These are phyloP conservation scores for Malurus leucopterus DNA, from an alignment of 2,797 vertebrate species.

Conservation along the genomic window DNA sequence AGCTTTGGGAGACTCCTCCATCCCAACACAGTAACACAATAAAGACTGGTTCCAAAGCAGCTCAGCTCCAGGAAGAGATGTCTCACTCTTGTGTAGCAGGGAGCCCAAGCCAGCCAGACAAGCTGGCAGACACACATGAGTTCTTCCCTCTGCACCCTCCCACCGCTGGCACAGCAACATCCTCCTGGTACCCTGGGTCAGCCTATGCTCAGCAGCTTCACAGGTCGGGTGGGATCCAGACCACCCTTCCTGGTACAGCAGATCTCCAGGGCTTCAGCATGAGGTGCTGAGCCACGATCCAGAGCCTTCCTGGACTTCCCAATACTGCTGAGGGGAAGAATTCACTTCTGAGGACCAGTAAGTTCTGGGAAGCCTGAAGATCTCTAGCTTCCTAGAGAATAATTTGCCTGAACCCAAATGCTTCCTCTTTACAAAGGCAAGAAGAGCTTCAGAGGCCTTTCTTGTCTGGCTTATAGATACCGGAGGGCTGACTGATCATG, in stretches of 20 bases:
- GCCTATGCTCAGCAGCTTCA: not conserved
- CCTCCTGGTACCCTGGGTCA: accelerated
- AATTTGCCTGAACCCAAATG: not conserved
- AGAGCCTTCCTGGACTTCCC: not conserved
- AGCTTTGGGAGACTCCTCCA: not conserved
- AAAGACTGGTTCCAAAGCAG: not conserved
- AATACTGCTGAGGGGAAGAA: not conserved
- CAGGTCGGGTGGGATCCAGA: not conserved
- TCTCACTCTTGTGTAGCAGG: not conserved
- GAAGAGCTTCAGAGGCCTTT: not conserved
- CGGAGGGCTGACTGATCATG: not conserved
- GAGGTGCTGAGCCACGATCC: not conserved
- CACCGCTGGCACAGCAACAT: accelerated
- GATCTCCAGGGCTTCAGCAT: not conserved
- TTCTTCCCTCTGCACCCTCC: not conserved
- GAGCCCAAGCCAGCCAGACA: not conserved
- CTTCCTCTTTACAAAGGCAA: not conserved
- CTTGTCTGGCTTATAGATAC: not conserved
- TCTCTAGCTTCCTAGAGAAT: too few species aligned
- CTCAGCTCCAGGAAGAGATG: not conserved
- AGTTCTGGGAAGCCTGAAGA: not conserved
- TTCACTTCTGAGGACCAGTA: accelerated
- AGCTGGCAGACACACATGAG: not conserved
- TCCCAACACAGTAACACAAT: accelerated
- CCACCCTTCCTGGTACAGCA: accelerated